Evolutionary conservation across 2,113 vertebrate species (phyloP).

Genomic region (Vidua chalybeata): DNA sequence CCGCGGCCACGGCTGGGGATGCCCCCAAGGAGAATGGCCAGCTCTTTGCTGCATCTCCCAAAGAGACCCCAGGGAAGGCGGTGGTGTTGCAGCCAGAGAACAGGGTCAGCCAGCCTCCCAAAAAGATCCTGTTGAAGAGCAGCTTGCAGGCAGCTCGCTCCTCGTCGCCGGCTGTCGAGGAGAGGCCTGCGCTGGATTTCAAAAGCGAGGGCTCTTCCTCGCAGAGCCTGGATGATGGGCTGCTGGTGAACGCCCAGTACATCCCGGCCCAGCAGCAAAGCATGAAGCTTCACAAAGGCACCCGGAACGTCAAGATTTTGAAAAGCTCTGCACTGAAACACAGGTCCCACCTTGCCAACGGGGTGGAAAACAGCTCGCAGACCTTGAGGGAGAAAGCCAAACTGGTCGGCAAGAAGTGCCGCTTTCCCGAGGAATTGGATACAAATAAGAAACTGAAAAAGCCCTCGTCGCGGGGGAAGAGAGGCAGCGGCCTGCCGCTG

Average conservation of each 20-base stretch:
- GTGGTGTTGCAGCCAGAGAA: constrained; percentile 55
- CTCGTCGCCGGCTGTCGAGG: neutral
- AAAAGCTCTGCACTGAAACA: constrained; percentile 70
- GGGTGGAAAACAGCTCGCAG: constrained; percentile 63
- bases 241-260: constrained; percentile 75
- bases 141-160: constrained; percentile 3
- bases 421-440: constrained; percentile 77
- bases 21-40: constrained; percentile 67
- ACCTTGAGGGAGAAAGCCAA: constrained; percentile 74
- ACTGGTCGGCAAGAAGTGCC: constrained; percentile 68
- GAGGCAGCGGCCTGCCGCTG: constrained; percentile 47
- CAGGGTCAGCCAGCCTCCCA: constrained; percentile 67
- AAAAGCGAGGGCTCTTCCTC: constrained; percentile 82
- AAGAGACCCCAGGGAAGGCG: constrained; percentile 52
- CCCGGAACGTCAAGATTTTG: constrained; percentile 72
- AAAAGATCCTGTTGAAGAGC: constrained; percentile 69
- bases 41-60: constrained; percentile 54
- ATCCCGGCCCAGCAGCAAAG: constrained; percentile 73
- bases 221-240: constrained; percentile 81
- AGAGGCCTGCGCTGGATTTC: constrained; percentile 72
- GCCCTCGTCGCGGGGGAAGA: constrained; percentile 69
- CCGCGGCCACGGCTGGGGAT: neutral
- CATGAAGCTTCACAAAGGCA: constrained; percentile 72
- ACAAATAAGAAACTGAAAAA: constrained; percentile 79
- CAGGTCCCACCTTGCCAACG: constrained; percentile 41